These are phyloP conservation scores for Erythrocercus mccallii DNA, from an alignment of 2,113 vertebrate genomes.

Conservation along the genomic window DNA sequence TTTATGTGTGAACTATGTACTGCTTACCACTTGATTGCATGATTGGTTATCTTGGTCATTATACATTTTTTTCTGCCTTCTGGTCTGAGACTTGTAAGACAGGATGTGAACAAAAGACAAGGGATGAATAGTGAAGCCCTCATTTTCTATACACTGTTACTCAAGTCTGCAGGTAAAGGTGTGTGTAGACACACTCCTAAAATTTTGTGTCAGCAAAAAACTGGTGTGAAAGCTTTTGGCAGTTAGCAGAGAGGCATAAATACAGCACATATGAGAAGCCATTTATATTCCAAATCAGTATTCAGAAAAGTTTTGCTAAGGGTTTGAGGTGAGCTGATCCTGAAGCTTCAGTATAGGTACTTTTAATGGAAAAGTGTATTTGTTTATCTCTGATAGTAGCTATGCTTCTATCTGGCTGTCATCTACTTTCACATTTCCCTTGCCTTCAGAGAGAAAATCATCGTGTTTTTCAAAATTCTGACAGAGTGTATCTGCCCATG, in stretches of 20 bases:
- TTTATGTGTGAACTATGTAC: background rate
- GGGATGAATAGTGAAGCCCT: background rate
- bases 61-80: background rate
- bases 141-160: background rate
- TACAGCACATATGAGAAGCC: background rate
- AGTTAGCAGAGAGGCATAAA: background rate
- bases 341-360: background rate
- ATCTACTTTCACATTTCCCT: slow-evolving; percentile 5
- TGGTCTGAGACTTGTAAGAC: background rate
- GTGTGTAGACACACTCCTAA: background rate
- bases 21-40: background rate
- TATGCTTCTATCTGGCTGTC: background rate
- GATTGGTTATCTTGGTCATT: background rate
- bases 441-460: background rate
- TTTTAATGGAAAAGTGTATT: background rate
- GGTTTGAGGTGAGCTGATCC: background rate
- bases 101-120: background rate
- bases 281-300: background rate
- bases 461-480: slow-evolving; percentile 1
- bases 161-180: background rate
- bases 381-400: background rate
- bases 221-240: background rate
- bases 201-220: background rate
- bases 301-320: background rate
- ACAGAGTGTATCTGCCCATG: background rate